Base-by-base conservation (phyloP, 1,140 invertebrate species). In the Drosophila trapezifrons region DNA sequence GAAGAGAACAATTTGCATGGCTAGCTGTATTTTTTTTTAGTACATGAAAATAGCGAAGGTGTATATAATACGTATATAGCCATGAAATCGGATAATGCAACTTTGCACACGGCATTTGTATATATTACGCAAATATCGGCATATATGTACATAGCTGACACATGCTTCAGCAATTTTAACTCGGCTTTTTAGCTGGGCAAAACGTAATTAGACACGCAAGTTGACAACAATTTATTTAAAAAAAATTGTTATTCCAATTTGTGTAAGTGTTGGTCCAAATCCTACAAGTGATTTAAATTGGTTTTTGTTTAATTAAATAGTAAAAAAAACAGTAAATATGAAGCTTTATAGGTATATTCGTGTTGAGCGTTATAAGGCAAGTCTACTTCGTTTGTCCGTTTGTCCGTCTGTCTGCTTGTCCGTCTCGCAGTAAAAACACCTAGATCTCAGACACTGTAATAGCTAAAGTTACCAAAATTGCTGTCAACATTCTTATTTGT, bases 171-270 rank as follows among this genome's bases (percentile, higher is more conserved):
- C n/a, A 45, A 29, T 57, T 57, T 29, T 22, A 15, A 38, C 25
- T 29, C 12, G 17, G 37, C 9, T 20, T 40, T 38, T 62, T n/a
- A 12, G 58, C 40, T 43, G 46, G 32, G 32, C 20, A 58, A 78
- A 58, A n/a, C 65, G 73, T 76, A 72, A 79, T 79, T 79, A 76
- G 70, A 74, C 59, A 59, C 57, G 77, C 57, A 71, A 80, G 74
- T 63, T 49, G 43, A 67, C 45, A 35, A 57, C 43, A 42, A 54
- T 54, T 54, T 54, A 20, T 35, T 57, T 43, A 13, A 4, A 42
- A 4, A 42, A 13, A 27, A 29, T 57, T 42, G 25, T n/a, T 12
- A 12, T 42, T 57, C 2, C 5, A 38, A 38, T 38, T 38, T 7
- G 6, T 5, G 6, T 7, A n/a, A n/a, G 15, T 38, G 37, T n/a